phyloP scores from a whole-genome alignment of 2,113 vertebrate species.

The Tichodroma muraria region DNA sequence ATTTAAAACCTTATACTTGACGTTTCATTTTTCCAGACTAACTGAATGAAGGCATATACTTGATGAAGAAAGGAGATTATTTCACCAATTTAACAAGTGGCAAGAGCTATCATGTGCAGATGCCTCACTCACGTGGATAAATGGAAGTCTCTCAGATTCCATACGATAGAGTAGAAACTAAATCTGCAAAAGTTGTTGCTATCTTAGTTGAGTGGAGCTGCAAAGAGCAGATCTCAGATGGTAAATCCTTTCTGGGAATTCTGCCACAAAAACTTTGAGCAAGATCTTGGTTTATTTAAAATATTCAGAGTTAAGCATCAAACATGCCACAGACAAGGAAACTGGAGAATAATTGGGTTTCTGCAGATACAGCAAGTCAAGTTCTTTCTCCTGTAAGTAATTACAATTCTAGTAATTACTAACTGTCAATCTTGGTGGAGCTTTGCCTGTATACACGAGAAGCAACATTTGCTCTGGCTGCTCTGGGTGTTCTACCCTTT shows the following conservation, averaged over 20 bases:
- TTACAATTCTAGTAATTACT: background rate
- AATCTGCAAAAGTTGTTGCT: background rate
- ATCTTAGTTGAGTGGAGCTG: background rate
- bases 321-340: background rate
- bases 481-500: too few species aligned
- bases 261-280: background rate
- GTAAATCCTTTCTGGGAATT: background rate
- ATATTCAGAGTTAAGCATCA: background rate
- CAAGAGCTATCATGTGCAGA: background rate
- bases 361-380: background rate
- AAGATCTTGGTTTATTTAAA: background rate
- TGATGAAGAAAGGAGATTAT: background rate
- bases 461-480: background rate
- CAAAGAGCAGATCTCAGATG: background rate
- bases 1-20: background rate
- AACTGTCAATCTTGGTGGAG: background rate
- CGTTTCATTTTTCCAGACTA: background rate
- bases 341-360: background rate
- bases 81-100: background rate
- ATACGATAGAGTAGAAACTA: background rate
- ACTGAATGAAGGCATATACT: background rate
- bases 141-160: background rate
- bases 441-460: background rate
- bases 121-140: background rate
- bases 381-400: background rate